Evolutionary conservation across 2,113 vertebrate species (phyloP), one percentile per base, ranked within the genome.

Genomic region (Steatornis caripensis): DNA sequence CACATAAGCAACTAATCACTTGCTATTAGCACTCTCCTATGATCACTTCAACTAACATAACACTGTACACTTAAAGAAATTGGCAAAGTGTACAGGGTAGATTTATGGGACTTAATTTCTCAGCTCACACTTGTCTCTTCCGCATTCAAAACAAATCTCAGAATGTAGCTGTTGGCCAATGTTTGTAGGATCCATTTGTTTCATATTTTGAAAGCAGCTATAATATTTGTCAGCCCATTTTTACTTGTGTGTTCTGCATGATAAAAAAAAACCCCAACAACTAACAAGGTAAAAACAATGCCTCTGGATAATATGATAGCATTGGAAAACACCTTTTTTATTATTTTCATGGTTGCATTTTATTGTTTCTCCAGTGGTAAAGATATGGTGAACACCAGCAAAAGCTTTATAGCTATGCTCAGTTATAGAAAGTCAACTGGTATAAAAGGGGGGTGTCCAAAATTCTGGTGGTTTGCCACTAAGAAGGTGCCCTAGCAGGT

Each of bases 11-110:
- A 89, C 83, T 87, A 95, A 93, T 95, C 87, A 95, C 57, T 96
- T 91, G 90, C 79, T 94, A 94, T 96, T 97, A 96, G 77, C 86
- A 72, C 66, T 94, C 90, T 90, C 51, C 72, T 92, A 84, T 91
- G 90, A 95, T 93, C 96, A 75, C 83, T 93, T 92, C 77, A 79
- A 61, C 92, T 93, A 93, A 92, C 83, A 92, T 62, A 94, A 95
- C 84, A 92, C 37, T 87, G 69, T 93, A 95, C 74, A 87, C 58
- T 93, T 97, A 95, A 93, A 96, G 79, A 95, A 96, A 93, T 80
- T 79, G 65, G 92, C 94, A 91, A 27, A 64, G 53, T 86, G 76
- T 48, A 81, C 51, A 53, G 82, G 41, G 65, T 16, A 92, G 85
- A 92, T 94, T 93, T 95, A 95, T 78, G 78, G 36, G 86, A 43